Percentiles rank a stretch among this genome's conserved stretches.
phyloP scores from a whole-genome alignment of 2,797 vertebrate species.

The Thaleichthys pacificus region DNA sequence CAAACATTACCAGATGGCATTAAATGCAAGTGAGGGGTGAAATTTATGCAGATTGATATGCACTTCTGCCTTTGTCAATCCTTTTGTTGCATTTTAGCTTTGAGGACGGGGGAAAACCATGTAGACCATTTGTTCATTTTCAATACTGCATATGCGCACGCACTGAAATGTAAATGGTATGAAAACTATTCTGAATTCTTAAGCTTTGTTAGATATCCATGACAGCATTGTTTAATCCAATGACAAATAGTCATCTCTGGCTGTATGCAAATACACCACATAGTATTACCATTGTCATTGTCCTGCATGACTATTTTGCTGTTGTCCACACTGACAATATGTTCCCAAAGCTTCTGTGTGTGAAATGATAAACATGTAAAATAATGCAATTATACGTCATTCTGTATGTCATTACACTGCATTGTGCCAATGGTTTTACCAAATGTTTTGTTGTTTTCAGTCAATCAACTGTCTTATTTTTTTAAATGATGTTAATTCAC shows the following conservation, averaged over 20 bases:
- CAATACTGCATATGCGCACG: conserved; percentile 49
- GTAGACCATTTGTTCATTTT: conserved; percentile 54
- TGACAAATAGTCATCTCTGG: not conserved
- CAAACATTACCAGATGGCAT: conserved; percentile 9
- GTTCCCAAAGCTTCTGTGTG: conserved; percentile 39
- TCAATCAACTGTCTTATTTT: not conserved
- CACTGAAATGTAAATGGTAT: conserved; percentile 44
- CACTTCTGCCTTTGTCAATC: conserved; percentile 53
- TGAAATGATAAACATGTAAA: conserved; percentile 15
- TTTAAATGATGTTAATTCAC: too few relatives aligned
- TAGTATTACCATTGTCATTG: not conserved
- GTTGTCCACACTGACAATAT: conserved; percentile 38
- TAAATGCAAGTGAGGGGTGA: conserved; percentile 36
- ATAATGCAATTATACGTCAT: not conserved
- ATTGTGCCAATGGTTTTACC: not conserved
- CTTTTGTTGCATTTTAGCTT: conserved; percentile 57
- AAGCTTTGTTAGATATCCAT: conserved; percentile 18
- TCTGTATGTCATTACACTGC: not conserved
- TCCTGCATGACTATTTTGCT: not conserved
- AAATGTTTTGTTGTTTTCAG: not conserved
- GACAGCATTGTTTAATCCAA: not conserved
- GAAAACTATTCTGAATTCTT: conserved; percentile 43
- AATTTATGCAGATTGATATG: conserved; percentile 59
- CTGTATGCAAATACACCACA: not conserved
- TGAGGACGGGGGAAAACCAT: conserved; percentile 43